phyloP scores from a whole-genome alignment of 2,797 vertebrate species.

The Gallirallus australis region DNA sequence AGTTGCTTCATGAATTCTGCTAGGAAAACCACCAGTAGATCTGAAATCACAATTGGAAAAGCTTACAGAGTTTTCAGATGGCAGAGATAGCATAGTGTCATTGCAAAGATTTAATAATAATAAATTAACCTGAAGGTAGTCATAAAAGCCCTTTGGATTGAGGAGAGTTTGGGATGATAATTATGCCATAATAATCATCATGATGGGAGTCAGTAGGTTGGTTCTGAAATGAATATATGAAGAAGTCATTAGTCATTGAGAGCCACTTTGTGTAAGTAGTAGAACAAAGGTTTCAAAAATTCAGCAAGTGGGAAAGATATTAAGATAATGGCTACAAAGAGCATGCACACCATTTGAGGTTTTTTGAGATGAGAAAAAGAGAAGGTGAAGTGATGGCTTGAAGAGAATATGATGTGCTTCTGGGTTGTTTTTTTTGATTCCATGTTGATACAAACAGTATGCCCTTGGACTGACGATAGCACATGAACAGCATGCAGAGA shows the following conservation, averaged over 20 bases:
- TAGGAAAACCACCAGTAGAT: background rate
- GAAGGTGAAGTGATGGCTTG: background rate
- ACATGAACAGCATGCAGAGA: background rate
- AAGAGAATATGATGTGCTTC: background rate
- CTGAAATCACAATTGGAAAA: background rate
- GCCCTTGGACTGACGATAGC: background rate
- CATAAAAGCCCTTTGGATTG: background rate
- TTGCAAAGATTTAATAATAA: background rate
- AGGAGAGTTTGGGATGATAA: background rate
- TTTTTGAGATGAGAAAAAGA: background rate
- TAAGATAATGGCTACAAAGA: background rate
- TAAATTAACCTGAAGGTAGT: background rate
- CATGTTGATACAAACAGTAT: fast-evolving
- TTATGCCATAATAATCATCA: background rate
- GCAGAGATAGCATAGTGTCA: background rate
- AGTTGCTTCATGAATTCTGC: background rate
- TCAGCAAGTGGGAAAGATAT: background rate
- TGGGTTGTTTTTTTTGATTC: background rate
- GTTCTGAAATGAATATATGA: background rate
- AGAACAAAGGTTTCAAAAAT: background rate
- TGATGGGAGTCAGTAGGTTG: background rate
- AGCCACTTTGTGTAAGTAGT: background rate
- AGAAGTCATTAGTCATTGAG: background rate
- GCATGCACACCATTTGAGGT: fast-evolving
- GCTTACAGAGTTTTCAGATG: background rate